Conservation (phyloP, 1,140 invertebrate species). For the Polypedilum vanderplanki region DNA sequence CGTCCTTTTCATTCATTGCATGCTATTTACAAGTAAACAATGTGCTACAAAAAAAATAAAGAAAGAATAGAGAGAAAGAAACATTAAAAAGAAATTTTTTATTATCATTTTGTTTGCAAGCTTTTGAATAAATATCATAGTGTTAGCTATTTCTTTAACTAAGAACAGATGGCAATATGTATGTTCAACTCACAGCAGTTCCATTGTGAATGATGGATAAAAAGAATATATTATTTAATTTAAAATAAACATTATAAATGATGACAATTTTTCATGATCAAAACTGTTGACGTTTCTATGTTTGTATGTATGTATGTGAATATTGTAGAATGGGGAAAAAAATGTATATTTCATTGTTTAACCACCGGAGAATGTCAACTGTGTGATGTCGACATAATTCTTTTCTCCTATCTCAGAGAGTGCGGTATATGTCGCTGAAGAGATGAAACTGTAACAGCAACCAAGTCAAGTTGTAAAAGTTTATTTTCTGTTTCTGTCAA, state of each 20-base stretch:
- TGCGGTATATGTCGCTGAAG: background rate
- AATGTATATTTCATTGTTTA: constrained; percentile 8
- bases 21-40: background rate
- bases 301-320: background rate
- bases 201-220: background rate
- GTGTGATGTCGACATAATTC: constrained; percentile 17
- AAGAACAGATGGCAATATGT: background rate
- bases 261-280: constrained; percentile 19
- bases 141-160: background rate
- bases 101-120: background rate
- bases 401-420: background rate
- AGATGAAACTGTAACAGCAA: background rate
- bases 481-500: too few species aligned
- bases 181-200: background rate
- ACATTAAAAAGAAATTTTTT: background rate
- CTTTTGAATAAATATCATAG: too few species aligned
- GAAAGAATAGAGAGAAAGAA: background rate
- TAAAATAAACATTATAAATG: constrained; percentile 9
- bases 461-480: background rate
- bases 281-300: background rate
- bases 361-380: constrained; percentile 16
- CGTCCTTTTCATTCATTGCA: background rate
- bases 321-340: background rate
- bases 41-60: too few species aligned
- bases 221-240: constrained; percentile 7